Evolutionary conservation across 2,797 vertebrate genomes (phyloP).

Genomic region (Xerus rutilus): DNA sequence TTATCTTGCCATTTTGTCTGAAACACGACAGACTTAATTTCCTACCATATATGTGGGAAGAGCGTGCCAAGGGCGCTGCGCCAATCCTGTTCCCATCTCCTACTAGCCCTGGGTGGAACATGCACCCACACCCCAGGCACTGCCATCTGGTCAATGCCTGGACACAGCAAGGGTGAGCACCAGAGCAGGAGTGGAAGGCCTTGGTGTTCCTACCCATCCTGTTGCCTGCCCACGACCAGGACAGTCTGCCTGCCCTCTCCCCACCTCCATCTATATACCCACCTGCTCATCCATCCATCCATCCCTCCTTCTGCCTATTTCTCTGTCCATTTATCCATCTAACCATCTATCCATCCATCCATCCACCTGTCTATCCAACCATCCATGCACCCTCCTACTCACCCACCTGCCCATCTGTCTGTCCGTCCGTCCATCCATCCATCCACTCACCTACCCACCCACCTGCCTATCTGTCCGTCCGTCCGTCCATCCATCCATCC

Average conservation of each 20-base stretch:
- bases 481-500: background rate
- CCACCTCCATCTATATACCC: background rate
- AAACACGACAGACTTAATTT: background rate
- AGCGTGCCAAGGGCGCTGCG: background rate
- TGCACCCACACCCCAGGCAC: background rate
- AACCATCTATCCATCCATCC: background rate
- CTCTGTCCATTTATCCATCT: background rate
- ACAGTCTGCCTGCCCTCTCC: background rate
- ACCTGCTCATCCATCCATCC: background rate
- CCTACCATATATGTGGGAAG: accelerated
- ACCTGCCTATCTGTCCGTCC: background rate
- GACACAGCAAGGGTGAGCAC: background rate
- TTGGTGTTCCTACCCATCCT: background rate
- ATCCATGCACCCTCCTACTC: background rate
- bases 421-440: background rate
- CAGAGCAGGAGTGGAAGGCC: background rate
- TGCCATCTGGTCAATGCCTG: background rate
- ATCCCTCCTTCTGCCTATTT: background rate
- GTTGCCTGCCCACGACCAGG: background rate
- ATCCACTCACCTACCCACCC: background rate
- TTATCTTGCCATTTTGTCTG: background rate
- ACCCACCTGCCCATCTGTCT: no score
- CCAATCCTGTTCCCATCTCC: background rate
- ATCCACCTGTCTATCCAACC: background rate
- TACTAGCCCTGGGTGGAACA: background rate